Percentiles rank a stretch among this genome's conserved stretches.
Conservation (phyloP, 2,888 invertebrate genomes). For the Andrena flavipes region DNA sequence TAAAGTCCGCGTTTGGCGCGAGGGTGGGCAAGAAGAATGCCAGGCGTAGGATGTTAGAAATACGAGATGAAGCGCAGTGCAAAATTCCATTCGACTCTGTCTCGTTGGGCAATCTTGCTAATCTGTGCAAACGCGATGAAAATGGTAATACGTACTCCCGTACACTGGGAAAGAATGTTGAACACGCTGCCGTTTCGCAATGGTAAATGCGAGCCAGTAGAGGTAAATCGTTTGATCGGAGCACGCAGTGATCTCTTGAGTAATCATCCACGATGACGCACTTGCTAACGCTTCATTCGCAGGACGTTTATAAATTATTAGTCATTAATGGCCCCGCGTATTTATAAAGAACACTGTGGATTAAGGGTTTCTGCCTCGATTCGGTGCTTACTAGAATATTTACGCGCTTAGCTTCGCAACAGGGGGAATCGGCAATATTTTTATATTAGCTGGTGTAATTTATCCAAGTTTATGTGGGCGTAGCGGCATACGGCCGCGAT, state of each 20-base stretch:
- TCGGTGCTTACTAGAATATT: no score
- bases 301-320: slow-evolving; percentile 7
- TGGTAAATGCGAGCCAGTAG: slow-evolving; percentile 10
- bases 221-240: slow-evolving; percentile 20
- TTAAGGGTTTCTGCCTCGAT: no score
- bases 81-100: not conserved
- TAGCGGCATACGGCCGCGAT: slow-evolving; percentile 4
- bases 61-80: not conserved
- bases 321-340: not conserved
- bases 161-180: slow-evolving; percentile 20
- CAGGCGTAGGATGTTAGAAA: not conserved
- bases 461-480: slow-evolving; percentile 13
- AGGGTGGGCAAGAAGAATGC: not conserved
- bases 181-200: slow-evolving; percentile 23
- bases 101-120: slow-evolving; percentile 18
- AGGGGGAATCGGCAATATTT: not conserved
- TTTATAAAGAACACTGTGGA: no score
- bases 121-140: slow-evolving; percentile 12
- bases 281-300: slow-evolving; percentile 17
- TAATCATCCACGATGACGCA: slow-evolving; percentile 8
- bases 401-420: not conserved
- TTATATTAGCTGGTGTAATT: slow-evolving; percentile 20
- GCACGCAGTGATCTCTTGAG: slow-evolving; percentile 32
- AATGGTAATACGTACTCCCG: slow-evolving; percentile 10
- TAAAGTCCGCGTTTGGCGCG: not conserved